Base-by-base conservation (phyloP, 2,888 invertebrate species). In the Operophtera brumata region DNA sequence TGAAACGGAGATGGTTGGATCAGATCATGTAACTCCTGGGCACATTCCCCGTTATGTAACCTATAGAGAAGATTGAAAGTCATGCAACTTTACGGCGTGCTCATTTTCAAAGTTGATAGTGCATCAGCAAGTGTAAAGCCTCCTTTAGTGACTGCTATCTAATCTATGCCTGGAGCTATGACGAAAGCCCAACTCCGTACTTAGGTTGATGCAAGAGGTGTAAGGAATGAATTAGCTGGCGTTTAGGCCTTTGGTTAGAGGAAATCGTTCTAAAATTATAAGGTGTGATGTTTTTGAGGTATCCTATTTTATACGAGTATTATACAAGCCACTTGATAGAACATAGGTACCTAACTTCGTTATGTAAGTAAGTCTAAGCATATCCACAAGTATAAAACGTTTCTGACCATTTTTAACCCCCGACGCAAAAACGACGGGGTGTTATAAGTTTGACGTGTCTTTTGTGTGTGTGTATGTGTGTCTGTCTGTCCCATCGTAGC, bases 191-290 rank as follows among this genome's bases (percentile, higher is more conserved):
- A 4, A 39, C 37, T 47, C 56, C 25, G 25, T 57, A 57, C 48
- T 57, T 52, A 52, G 25, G 10, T 26, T 48, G 48, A 48, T 42
- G 52, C 45, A 57, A 57, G 51, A 41, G 44, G 52, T 51, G 45
- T 35, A 45, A 44, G 44, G 34, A 52, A 26, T 37, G 52, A 52
- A 52, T 52, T 48, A 57, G 43, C 26, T 7, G 11, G 26, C 36
- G 50, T 11, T 51, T 52, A 48, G 41, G 20, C 57, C 45, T 28
- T 45, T 40, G 37, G 45, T 47, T 20, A 20, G 20, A 39, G 41
- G 45, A 46, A 51, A 57, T 49, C 37, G 39, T 36, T 57, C 42
- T 48, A 45, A 52, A 57, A 57, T 57, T 57, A 52, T 42, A 46
- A 42, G 45, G 47, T 36, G 51, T 25, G 9, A 37, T 32, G 20